Percentiles rank a stretch among this genome's conserved stretches.
These are phyloP conservation scores for Sterna hirundo DNA, from an alignment of 2,113 vertebrate genomes.

Conservation along the genomic window DNA sequence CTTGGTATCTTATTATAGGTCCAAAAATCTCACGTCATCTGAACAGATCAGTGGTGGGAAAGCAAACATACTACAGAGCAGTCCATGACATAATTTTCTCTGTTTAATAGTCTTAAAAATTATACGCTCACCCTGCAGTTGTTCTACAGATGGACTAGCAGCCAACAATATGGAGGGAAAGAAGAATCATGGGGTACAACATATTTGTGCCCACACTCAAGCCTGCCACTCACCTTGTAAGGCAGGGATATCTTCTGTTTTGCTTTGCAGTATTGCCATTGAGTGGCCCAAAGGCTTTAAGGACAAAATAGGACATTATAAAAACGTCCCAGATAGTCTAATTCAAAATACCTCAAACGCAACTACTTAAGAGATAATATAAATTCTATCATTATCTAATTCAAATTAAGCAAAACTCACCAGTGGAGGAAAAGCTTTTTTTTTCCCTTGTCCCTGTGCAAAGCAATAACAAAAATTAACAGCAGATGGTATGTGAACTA, in stretches of 20 bases:
- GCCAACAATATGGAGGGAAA: neutral
- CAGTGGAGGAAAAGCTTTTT: neutral
- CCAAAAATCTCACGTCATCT: neutral
- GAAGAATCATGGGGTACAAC: neutral
- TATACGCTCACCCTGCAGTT: neutral
- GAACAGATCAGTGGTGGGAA: neutral
- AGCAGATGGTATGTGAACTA: conserved; percentile 20
- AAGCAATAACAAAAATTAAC: neutral
- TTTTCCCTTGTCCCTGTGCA: neutral
- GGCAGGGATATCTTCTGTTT: neutral
- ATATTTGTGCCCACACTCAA: neutral
- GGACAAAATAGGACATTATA: neutral
- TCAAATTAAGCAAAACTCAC: neutral
- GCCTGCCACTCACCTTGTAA: neutral
- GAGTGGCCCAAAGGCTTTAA: neutral
- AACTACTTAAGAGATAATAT: neutral
- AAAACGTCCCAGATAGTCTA: neutral
- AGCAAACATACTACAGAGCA: neutral
- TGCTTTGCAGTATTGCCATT: neutral
- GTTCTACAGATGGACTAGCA: neutral
- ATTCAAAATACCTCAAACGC: neutral
- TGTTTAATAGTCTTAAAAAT: neutral
- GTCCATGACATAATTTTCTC: rapidly evolving
- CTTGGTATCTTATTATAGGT: neutral
- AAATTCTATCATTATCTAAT: neutral